phyloP scores from a whole-genome alignment of 2,888 invertebrate genomes.

The Eubasilissa splendida region DNA sequence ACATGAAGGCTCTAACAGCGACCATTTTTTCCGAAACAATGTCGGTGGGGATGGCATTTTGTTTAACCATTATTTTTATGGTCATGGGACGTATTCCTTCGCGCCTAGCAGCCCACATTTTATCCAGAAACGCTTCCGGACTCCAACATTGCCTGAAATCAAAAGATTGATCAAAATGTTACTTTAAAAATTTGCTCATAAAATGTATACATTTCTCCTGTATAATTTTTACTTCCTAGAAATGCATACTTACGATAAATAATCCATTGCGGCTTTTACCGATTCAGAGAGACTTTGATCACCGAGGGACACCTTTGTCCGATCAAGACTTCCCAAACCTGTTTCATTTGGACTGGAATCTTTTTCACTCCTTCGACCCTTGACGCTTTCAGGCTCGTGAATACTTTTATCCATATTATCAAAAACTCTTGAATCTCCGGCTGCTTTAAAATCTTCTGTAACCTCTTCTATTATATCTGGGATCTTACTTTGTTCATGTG shows the following conservation, averaged over 20 bases:
- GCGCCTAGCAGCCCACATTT: not conserved
- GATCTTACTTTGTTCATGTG: not conserved
- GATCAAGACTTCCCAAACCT: slow-evolving; percentile 17
- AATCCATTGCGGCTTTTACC: not conserved
- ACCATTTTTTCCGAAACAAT: not conserved
- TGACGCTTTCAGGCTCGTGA: not conserved
- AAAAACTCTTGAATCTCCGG: not conserved
- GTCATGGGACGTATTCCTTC: slow-evolving; percentile 6
- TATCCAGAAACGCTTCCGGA: not conserved
- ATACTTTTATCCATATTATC: not conserved
- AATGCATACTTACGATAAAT: slow-evolving; percentile 7
- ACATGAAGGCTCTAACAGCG: slow-evolving; percentile 17
- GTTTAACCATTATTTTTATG: not conserved
- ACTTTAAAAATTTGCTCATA: not conserved
- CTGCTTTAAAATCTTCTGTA: not conserved
- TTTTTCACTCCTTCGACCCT: not conserved
- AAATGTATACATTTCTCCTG: not conserved
- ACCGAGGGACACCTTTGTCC: slow-evolving; percentile 18
- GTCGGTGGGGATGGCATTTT: not conserved
- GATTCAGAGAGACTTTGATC: not conserved
- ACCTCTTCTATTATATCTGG: slow-evolving; percentile 10
- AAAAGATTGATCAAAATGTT: not conserved
- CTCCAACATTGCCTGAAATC: not conserved
- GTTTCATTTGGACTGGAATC: not conserved
- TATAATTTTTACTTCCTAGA: not conserved